phyloP scores from a whole-genome alignment of 2,888 invertebrate species.

The Eucera pruinosa region DNA sequence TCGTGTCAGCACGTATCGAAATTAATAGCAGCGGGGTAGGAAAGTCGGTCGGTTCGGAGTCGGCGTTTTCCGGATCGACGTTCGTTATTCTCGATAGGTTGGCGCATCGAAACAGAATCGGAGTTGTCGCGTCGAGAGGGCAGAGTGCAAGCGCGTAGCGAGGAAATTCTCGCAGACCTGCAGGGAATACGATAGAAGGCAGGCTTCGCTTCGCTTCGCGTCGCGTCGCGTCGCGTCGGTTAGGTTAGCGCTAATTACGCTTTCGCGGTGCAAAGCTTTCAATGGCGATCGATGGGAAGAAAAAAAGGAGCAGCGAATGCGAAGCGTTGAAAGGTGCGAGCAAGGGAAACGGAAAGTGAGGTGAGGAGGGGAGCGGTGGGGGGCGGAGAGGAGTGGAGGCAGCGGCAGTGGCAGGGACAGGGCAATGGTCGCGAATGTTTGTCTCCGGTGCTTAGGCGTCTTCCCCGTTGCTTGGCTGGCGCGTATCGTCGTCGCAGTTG shows the following conservation, averaged over 20 bases:
- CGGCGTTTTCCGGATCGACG: too few species aligned
- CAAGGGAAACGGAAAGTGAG: background rate
- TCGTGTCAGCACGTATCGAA: constrained; percentile 39
- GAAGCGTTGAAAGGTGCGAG: background rate
- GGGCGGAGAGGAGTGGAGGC: too few species aligned
- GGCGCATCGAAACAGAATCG: too few species aligned
- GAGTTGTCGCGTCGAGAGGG: too few species aligned
- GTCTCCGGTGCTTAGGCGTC: constrained; percentile 29
- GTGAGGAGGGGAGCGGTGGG: constrained; percentile 12
- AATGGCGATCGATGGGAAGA: constrained; percentile 25
- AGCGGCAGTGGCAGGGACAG: too few species aligned
- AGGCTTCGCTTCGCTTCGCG: background rate
- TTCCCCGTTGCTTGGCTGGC: constrained; percentile 5
- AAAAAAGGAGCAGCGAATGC: background rate
- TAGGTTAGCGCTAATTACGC: constrained; percentile 19
- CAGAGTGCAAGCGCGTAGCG: too few species aligned
- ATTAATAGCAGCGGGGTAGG: constrained; percentile 35
- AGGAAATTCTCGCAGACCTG: too few species aligned
- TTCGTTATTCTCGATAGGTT: too few species aligned
- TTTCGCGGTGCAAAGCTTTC: constrained; percentile 1
- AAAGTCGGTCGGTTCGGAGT: background rate
- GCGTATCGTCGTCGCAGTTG: too few species aligned
- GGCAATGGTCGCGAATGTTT: constrained; percentile 37
- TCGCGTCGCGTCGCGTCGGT: background rate
- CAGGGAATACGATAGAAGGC: too few species aligned